Base-by-base conservation (phyloP, 2,113 vertebrate genomes). In the Actenoides hombroni region DNA sequence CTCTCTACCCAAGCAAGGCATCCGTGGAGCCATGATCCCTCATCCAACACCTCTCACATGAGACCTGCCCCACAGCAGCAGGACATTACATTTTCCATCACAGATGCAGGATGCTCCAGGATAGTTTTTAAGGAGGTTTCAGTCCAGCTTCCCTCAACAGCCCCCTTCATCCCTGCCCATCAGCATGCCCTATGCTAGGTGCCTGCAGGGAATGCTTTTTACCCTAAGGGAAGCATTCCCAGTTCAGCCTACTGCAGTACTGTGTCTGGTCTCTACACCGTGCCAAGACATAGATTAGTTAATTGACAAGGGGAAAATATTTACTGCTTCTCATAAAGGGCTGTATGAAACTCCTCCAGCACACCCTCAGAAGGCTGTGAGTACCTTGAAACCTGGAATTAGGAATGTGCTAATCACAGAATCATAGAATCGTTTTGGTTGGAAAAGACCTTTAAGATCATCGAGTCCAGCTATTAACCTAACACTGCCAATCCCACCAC, bases 181-280 rank as follows among this genome's bases (percentile, higher is more conserved):
- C 53, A 74, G 49, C 60, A 31, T 0, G 1, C 16, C 24, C 39
- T 18, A 23, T 1, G 2, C 63, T 51, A 24, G 0, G 2, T 3
- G 28, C 28, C 68, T 54, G 11, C 67, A 28, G 28, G 33, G 65
- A 84, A 44, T 80, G 37, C 46, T 73, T 26, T 76, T 28, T 42
- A 37, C 37, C 63, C 26, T 29, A 26, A 40, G 51, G n/a, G 85
- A 88, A 83, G 25, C 6, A 20, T 49, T 81, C 68, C 49, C 40
- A 11, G 35, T 3, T 70, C 28, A 48, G 40, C 31, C 24, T 37
- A 6, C 39, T 31, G 74, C 24, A 37, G 57, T 20, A 51, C 49
- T 28, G 26, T 53, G 14, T 48, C 53, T 16, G 21, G 60, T 24
- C 54, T 70, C 46, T 15, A 5, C 16, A 16, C 26, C 1, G 0